Conservation (phyloP, 1,140 invertebrate genomes). For the Dendroctonus ponderosae region DNA sequence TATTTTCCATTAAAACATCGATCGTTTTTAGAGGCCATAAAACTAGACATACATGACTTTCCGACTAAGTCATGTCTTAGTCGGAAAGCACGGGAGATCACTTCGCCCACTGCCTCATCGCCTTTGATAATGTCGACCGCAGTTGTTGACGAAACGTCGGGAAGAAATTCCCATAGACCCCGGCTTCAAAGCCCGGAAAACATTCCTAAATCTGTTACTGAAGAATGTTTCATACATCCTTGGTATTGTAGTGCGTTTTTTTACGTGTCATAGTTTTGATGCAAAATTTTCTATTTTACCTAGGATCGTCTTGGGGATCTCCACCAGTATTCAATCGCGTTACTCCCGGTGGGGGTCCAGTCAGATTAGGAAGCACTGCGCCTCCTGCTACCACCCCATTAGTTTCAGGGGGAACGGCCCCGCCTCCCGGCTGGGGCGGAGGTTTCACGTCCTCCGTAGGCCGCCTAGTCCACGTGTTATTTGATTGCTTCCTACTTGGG, state of each 20-base stretch:
- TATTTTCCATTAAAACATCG: neutral
- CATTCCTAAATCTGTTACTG: too few relatives aligned
- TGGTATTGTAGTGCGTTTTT: too few relatives aligned
- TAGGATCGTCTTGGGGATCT: slow-evolving; percentile 63
- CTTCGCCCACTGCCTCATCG: too few relatives aligned
- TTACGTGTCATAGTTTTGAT: too few relatives aligned
- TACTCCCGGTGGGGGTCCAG: slow-evolving; percentile 23
- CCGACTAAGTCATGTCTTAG: too few relatives aligned
- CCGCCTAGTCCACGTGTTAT: slow-evolving; percentile 27
- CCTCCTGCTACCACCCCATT: slow-evolving; percentile 36
- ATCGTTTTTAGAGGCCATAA: slow-evolving; percentile 57
- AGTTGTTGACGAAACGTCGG: too few relatives aligned
- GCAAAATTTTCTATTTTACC: slow-evolving; percentile 1
- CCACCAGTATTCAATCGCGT: slow-evolving; percentile 44
- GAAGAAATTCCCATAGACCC: too few relatives aligned
- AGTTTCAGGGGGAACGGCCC: slow-evolving; percentile 26
- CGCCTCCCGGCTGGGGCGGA: slow-evolving; percentile 44
- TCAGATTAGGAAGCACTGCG: slow-evolving; percentile 35
- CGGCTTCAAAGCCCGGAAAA: too few relatives aligned
- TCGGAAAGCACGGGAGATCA: too few relatives aligned
- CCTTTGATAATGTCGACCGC: too few relatives aligned
- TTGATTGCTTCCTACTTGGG: slow-evolving; percentile 27
- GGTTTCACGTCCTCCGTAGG: slow-evolving; percentile 40
- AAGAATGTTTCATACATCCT: too few relatives aligned
- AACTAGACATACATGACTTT: too few relatives aligned